Evolutionary conservation across 2,113 vertebrate species (phyloP).

Genomic region (Raja brachyura): DNA sequence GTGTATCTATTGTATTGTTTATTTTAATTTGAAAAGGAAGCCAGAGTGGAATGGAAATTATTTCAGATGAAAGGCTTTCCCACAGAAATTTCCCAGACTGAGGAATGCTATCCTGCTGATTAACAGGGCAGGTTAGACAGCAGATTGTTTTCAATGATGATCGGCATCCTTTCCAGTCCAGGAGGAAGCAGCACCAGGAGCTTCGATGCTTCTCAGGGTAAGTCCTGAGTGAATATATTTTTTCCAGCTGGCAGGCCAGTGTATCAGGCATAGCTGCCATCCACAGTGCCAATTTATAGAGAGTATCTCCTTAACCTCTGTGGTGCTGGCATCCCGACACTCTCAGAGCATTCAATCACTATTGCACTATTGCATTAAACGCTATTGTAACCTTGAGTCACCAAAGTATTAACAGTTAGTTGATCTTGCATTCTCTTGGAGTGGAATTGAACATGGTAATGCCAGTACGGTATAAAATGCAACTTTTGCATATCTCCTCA

Average conservation of each 20-base stretch:
- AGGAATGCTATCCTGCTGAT: neutral
- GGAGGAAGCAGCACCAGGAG: neutral
- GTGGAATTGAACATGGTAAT: too few relatives aligned
- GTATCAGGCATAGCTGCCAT: neutral
- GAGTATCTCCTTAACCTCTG: neutral
- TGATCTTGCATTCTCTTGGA: neutral
- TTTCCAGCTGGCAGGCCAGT: neutral
- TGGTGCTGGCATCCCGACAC: neutral
- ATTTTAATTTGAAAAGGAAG: conserved; percentile 4
- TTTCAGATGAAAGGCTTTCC: conserved; percentile 1
- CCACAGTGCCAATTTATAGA: neutral
- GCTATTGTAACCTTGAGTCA: neutral
- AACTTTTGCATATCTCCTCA: too few relatives aligned
- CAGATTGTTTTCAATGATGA: neutral
- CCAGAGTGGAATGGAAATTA: neutral
- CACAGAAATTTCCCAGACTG: neutral
- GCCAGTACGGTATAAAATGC: too few relatives aligned
- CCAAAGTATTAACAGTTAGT: neutral
- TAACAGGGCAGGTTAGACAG: neutral
- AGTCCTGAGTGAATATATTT: neutral
- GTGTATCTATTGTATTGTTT: neutral
- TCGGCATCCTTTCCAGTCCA: neutral
- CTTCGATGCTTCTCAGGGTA: neutral
- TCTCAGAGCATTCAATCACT: neutral
- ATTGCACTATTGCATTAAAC: too few relatives aligned